Evolutionary conservation across 2,888 invertebrate species (phyloP).

Genomic region (Drosophila suboccidentalis): DNA sequence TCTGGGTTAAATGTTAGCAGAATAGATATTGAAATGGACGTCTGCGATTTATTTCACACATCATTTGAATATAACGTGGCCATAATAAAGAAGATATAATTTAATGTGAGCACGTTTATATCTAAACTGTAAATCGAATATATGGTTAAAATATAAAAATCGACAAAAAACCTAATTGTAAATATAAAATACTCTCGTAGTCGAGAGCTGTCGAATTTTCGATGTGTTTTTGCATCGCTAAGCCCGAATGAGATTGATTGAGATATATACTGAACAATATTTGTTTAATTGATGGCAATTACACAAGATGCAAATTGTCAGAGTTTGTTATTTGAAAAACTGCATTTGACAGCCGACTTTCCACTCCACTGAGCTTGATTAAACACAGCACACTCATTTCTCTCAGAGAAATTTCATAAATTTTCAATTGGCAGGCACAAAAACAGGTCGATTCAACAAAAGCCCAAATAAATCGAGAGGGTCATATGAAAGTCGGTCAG

Average conservation of each 20-base stretch:
- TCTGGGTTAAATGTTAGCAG: conserved; percentile 32
- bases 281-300: not conserved
- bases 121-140: too few species aligned
- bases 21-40: not conserved
- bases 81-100: not conserved
- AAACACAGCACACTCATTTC: conserved; percentile 41
- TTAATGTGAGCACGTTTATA: too few species aligned
- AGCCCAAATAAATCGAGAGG: conserved; percentile 11
- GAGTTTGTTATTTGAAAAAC: not conserved
- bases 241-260: not conserved
- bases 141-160: too few species aligned
- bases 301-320: conserved; percentile 4
- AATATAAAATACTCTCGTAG: too few species aligned
- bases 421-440: conserved; percentile 45
- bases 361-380: conserved; percentile 31
- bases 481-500: conserved; percentile 45
- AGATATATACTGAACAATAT: not conserved
- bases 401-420: conserved; percentile 46
- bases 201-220: too few species aligned
- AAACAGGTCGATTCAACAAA: not conserved
- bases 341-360: conserved; percentile 32
- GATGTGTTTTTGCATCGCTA: too few species aligned
- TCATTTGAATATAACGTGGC: conserved; percentile 11
- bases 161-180: too few species aligned
- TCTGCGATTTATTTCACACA: conserved; percentile 20